phyloP scores from a whole-genome alignment of 2,888 invertebrate genomes.

The Synanthedon vespiformis region DNA sequence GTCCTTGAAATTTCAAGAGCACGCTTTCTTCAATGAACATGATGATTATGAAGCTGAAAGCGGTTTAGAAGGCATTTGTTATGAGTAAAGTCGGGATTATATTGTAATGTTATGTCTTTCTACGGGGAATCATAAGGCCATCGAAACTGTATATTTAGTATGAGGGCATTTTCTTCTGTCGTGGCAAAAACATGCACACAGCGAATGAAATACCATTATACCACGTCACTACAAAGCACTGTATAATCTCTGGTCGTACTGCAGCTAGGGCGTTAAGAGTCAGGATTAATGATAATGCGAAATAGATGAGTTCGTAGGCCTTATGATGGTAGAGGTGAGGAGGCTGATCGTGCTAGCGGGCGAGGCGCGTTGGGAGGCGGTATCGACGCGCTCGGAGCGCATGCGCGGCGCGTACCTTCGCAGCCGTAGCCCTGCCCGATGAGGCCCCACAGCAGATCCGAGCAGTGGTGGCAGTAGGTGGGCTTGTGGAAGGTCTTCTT shows the following conservation, averaged over 20 bases:
- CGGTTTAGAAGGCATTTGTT: constrained; percentile 1
- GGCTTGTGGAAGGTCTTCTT: constrained; percentile 99
- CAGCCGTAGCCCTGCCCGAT: constrained; percentile 99
- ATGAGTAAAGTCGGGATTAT: too few relatives aligned
- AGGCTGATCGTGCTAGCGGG: constrained; percentile 43
- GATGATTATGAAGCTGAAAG: not conserved
- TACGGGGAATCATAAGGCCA: too few relatives aligned
- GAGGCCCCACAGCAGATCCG: constrained; percentile 99
- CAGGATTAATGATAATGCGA: not conserved
- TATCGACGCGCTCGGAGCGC: constrained; percentile 59
- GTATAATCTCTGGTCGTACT: not conserved
- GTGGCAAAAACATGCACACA: constrained; percentile 1
- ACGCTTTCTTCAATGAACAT: constrained; percentile 8
- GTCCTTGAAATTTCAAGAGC: constrained; percentile 35
- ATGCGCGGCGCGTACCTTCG: constrained; percentile 86
- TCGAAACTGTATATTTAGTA: too few relatives aligned
- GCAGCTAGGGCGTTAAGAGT: not conserved
- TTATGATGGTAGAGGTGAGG: not conserved
- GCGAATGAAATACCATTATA: too few relatives aligned
- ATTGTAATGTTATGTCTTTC: too few relatives aligned
- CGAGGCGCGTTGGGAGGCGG: constrained; percentile 37
- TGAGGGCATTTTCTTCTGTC: not conserved
- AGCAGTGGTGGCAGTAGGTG: constrained; percentile 99
- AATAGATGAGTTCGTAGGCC: not conserved
- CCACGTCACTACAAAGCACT: too few relatives aligned